Base-by-base conservation (phyloP, 2,113 vertebrate genomes). In the Albula goreensis region DNA sequence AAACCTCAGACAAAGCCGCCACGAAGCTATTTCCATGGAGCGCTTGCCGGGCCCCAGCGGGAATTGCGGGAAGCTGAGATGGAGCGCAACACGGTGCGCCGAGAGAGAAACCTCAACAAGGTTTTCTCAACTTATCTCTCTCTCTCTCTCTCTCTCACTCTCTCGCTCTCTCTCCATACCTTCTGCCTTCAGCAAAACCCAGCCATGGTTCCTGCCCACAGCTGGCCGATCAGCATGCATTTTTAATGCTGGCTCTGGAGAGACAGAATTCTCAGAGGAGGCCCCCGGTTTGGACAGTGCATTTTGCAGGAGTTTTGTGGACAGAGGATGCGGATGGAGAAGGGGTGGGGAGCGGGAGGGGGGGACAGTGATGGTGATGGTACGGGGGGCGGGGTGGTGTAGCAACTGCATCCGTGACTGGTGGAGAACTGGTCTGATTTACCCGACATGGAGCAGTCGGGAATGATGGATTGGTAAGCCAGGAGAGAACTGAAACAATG, bases 391-490 rank as follows among this genome's bases (percentile, higher is more conserved):
- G 0, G 57, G 4, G 25, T 1, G 13, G 49, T 5, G 13, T 8
- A 25, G n/a, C 84, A 57, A 57, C 80, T 85, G 84, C 78, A 79
- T 57, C 41, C 25, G 31, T 79, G 78, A 79, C 74, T 85, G 51
- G 50, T 41, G 51, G 50, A 56, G 51, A 6, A 8, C 17, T 85
- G 74, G 52, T 19, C 51, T 80, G 50, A 84, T 48, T 56, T 80
- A 85, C 57, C 51, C 51, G 77, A 60, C 50, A 31, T 13, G 15
- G 25, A 17, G 25, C n/a, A 57, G 84, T 80, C 78, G 49, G 74
- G 84, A 85, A 60, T 85, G 74, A 79, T 85, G 50, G 74, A 56
- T 79, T 53, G n/a, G 48, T 8, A 52, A n/a, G 49, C 63, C 48
- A 50, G 48, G 83, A 74, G 83, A 52, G 17, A 10, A 25, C 22